Evolutionary conservation across 2,113 vertebrate genomes (phyloP).

Genomic region (Hippocampus mohnikei): DNA sequence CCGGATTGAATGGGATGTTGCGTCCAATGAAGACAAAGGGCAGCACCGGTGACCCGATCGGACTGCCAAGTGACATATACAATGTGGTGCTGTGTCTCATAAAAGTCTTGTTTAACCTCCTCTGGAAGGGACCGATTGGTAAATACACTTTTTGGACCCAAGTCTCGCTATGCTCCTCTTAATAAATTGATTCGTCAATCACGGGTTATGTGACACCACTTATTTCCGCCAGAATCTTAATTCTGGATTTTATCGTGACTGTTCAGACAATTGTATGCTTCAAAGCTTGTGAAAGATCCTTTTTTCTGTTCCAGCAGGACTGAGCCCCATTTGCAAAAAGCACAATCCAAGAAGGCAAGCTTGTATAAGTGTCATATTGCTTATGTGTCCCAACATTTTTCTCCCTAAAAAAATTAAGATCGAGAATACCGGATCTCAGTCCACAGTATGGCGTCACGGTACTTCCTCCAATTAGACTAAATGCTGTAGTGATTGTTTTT

Average conservation of each 20-base stretch:
- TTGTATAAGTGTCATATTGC: no score
- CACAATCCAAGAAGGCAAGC: no score
- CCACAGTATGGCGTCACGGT: no score
- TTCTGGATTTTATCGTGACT: background rate
- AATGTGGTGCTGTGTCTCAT: background rate
- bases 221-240: background rate
- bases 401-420: no score
- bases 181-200: background rate
- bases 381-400: no score
- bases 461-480: no score
- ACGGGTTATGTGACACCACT: no score
- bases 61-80: background rate
- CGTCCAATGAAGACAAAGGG: slow-evolving; percentile 3
- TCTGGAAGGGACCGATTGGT: background rate
- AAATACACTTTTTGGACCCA: background rate
- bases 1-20: slow-evolving; percentile 23
- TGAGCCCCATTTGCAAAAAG: no score
- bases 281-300: no score
- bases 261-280: background rate
- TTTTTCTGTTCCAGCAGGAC: no score
- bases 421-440: no score
- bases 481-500: no score
- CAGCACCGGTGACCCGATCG: background rate
- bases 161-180: background rate
- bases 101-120: background rate